These are phyloP conservation scores for Penaeus vannamei DNA, from an alignment of 1,140 invertebrate genomes.

Conservation along the genomic window DNA sequence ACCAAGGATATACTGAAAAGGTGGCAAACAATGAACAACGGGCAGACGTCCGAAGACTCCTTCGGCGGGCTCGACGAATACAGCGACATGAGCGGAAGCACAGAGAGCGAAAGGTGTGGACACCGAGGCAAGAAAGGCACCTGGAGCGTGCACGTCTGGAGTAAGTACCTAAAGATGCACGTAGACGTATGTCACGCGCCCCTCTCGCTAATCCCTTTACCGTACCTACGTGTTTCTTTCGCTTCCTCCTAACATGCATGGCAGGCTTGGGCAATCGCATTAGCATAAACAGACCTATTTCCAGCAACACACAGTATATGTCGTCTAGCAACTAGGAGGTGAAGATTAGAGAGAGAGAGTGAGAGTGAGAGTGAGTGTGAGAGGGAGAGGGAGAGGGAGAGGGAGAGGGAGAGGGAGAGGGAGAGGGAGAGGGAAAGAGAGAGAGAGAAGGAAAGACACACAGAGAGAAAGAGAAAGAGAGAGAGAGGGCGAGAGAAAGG, in stretches of 20 bases:
- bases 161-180: conserved; percentile 50
- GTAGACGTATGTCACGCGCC: not conserved
- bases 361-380: too few species aligned
- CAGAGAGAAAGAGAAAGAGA: too few species aligned
- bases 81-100: conserved; percentile 61
- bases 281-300: too few species aligned
- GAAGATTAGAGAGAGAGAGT: too few species aligned
- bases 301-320: too few species aligned
- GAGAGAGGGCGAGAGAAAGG: too few species aligned
- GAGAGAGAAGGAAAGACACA: too few species aligned
- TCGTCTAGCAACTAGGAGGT: too few species aligned
- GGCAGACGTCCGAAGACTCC: conserved; percentile 64
- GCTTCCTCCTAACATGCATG: not conserved
- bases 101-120: conserved; percentile 46
- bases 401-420: too few species aligned
- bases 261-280: too few species aligned
- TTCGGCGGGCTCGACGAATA: conserved; percentile 49
- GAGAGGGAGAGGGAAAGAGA: too few species aligned
- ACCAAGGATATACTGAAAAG: conserved; percentile 66
- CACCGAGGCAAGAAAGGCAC: conserved; percentile 60
- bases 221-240: not conserved
- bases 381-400: too few species aligned
- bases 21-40: conserved; percentile 67
- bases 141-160: conserved; percentile 67
- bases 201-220: not conserved